A percentile compares a stretch with the other conserved stretches of the same genome.
These are phyloP conservation scores for Otolemur crassicaudatus DNA, from an alignment of 2,797 vertebrate genomes.

Conservation along the genomic window DNA sequence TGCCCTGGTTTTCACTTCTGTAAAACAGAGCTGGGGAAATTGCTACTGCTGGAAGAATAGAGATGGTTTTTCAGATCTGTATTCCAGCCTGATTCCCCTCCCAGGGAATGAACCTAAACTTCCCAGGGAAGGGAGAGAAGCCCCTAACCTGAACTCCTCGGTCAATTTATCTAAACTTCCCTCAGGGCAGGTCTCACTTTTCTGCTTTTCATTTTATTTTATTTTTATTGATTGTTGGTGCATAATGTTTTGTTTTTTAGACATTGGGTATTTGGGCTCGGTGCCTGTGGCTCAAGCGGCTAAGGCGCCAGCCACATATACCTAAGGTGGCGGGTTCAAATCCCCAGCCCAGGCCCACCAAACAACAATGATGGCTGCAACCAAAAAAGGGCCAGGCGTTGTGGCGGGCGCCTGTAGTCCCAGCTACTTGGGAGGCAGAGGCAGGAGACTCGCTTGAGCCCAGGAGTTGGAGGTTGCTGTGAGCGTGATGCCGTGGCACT, in stretches of 20 bases:
- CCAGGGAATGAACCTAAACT: background rate
- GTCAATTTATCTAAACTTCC: background rate
- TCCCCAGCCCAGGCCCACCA: too few relatives aligned
- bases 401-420: too few relatives aligned
- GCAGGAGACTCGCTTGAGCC: too few relatives aligned
- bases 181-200: background rate
- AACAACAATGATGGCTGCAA: too few relatives aligned
- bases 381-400: too few relatives aligned
- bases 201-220: background rate
- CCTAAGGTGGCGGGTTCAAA: too few relatives aligned
- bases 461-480: too few relatives aligned
- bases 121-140: background rate
- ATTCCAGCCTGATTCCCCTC: background rate
- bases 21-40: background rate
- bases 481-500: too few relatives aligned
- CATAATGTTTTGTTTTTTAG: background rate
- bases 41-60: background rate
- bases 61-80: background rate
- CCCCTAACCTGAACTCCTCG: background rate
- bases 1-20: background rate
- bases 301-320: too few relatives aligned
- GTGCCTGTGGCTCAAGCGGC: too few relatives aligned
- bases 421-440: too few relatives aligned
- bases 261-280: too few relatives aligned
- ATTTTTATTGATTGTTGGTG: background rate